A percentile compares a stretch with the other conserved stretches of the same genome.
Evolutionary conservation across 2,797 vertebrate genomes (phyloP).

Genomic region (Apogon hyalosoma): DNA sequence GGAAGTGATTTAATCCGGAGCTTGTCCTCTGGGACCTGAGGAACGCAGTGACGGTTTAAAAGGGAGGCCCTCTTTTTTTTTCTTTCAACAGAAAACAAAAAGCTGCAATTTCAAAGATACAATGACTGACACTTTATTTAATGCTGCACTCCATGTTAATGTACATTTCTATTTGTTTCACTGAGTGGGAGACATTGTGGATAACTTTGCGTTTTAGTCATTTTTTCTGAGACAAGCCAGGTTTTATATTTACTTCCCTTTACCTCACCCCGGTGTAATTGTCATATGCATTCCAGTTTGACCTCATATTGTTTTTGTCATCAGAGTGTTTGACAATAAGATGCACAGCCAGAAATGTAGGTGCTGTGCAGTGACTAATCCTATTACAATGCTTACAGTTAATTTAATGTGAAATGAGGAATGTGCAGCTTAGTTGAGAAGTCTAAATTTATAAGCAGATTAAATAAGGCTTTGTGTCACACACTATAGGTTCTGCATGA

Average conservation of each 20-base stretch:
- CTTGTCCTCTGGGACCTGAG: conserved; percentile 72
- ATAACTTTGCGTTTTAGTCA: background rate
- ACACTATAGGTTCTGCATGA: conserved; percentile 12
- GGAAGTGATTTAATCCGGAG: conserved; percentile 74
- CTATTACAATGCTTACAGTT: background rate
- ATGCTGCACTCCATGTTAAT: conserved; percentile 1
- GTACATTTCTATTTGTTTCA: background rate
- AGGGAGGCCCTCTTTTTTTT: conserved; percentile 24
- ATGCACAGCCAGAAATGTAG: conserved; percentile 33
- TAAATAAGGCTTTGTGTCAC: background rate
- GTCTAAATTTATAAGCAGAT: conserved; percentile 22
- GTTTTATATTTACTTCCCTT: conserved; percentile 11
- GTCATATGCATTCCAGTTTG: conserved; percentile 27
- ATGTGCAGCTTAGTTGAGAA: conserved; percentile 37
- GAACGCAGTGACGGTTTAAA: conserved; percentile 54
- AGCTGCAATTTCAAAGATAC: background rate
- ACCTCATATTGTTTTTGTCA: conserved; percentile 23
- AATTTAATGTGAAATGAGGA: conserved; percentile 39
- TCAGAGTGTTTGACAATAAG: conserved; percentile 14
- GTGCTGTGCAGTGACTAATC: conserved; percentile 28
- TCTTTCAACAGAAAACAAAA: conserved; percentile 1
- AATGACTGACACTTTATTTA: conserved; percentile 22
- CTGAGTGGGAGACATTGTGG: conserved; percentile 5
- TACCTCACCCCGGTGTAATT: conserved; percentile 20
- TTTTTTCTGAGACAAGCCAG: background rate